Evolutionary conservation across 1,140 invertebrate genomes (phyloP).

Genomic region (Sinella curviseta): DNA sequence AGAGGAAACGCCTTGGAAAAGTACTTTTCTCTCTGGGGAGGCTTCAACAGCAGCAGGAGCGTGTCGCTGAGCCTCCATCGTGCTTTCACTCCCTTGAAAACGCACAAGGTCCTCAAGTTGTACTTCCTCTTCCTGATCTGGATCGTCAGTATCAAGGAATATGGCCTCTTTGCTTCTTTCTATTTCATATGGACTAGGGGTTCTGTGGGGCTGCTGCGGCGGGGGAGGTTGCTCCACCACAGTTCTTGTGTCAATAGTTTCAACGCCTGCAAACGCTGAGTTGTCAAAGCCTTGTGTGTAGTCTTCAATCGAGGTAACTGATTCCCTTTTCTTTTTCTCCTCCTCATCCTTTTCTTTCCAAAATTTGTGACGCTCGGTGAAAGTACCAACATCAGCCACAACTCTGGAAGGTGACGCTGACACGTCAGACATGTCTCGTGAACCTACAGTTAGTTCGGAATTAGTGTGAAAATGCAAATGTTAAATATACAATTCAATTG

Average conservation of each 20-base stretch:
- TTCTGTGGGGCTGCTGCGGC: slow-evolving; percentile 30
- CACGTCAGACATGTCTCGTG: slow-evolving; percentile 32
- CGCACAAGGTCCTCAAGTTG: slow-evolving; percentile 33
- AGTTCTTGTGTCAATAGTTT: slow-evolving; percentile 51
- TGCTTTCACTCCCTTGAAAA: slow-evolving; percentile 53
- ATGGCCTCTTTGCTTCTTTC: slow-evolving; percentile 45
- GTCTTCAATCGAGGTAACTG: slow-evolving; percentile 40
- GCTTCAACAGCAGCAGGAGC: slow-evolving; percentile 58
- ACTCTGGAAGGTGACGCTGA: slow-evolving; percentile 44
- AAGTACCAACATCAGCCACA: slow-evolving; percentile 44
- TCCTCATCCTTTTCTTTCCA: slow-evolving; percentile 45
- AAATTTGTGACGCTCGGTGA: slow-evolving; percentile 41
- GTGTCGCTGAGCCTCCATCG: slow-evolving; percentile 59
- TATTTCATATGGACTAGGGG: slow-evolving; percentile 45
- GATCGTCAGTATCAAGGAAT: slow-evolving; percentile 45
- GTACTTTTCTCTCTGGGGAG: slow-evolving; percentile 58
- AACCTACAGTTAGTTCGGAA: slow-evolving; percentile 11
- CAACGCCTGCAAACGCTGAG: slow-evolving; percentile 58
- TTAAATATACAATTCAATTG: not conserved
- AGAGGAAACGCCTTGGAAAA: slow-evolving; percentile 29
- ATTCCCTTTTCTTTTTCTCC: slow-evolving; percentile 44
- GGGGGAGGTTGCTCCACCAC: slow-evolving; percentile 24
- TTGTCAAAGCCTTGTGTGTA: slow-evolving; percentile 57
- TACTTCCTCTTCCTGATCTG: slow-evolving; percentile 31
- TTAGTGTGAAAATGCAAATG: not conserved